Evolutionary conservation across 1,140 invertebrate species (phyloP).

Genomic region (Pararge aegeria): DNA sequence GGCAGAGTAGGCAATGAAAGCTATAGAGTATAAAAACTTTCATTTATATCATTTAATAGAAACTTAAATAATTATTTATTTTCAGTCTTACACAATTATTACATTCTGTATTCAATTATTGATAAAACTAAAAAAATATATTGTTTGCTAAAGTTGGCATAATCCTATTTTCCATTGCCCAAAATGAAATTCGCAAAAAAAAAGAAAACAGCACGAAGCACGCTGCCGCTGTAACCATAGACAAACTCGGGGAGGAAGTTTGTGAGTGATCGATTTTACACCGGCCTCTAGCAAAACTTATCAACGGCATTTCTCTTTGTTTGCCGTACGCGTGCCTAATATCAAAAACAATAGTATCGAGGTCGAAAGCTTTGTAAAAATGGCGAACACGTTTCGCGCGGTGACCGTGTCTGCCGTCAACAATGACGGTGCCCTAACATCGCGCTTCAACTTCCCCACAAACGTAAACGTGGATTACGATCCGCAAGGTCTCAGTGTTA

Average conservation of each 20-base stretch:
- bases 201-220: constrained; percentile 58
- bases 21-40: background rate
- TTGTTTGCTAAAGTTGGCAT: no score
- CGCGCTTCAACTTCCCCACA: constrained; percentile 85
- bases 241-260: constrained; percentile 70
- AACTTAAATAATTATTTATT: no score
- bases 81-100: background rate
- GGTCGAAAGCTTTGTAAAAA: constrained; percentile 73
- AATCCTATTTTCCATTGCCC: background rate
- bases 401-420: constrained; percentile 85
- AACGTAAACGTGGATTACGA: constrained; percentile 87
- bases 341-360: constrained; percentile 51
- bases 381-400: constrained; percentile 86
- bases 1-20: background rate
- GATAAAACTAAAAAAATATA: background rate
- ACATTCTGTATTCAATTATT: background rate
- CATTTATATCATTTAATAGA: background rate
- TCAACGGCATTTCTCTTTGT: constrained; percentile 78
- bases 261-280: constrained; percentile 78
- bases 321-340: constrained; percentile 64
- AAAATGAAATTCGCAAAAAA: constrained; percentile 29
- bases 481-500: constrained; percentile 87
- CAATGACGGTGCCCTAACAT: constrained; percentile 83
- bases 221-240: constrained; percentile 68
- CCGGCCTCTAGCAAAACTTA: constrained; percentile 69